Conservation (phyloP, 2,113 vertebrate species). For the Phocoena phocoena region DNA sequence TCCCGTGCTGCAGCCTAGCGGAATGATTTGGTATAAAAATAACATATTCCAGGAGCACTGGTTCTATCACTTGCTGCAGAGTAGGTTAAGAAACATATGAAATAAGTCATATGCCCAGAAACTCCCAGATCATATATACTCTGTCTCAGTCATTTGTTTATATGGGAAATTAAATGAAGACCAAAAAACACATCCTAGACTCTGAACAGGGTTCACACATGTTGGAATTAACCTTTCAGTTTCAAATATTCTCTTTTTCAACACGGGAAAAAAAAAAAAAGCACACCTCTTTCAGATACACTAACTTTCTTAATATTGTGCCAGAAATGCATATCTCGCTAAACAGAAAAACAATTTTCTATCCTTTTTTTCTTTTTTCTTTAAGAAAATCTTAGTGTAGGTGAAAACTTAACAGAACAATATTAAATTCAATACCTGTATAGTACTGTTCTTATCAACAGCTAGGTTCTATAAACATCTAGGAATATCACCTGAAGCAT, state of each 20-base stretch:
- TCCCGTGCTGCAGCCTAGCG: slow-evolving; percentile 82
- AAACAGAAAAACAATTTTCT: slow-evolving; percentile 43
- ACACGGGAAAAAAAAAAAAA: slow-evolving; percentile 27
- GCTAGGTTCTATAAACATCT: background rate
- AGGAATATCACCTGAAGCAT: background rate
- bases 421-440: background rate
- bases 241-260: slow-evolving; percentile 67
- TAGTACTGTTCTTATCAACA: background rate
- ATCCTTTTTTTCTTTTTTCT: background rate
- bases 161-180: background rate
- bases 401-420: background rate
- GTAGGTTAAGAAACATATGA: slow-evolving; percentile 58
- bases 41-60: slow-evolving; percentile 1
- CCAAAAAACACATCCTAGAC: slow-evolving; percentile 59
- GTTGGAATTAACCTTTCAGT: slow-evolving; percentile 74
- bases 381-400: slow-evolving; percentile 12
- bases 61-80: slow-evolving; percentile 51
- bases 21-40: slow-evolving; percentile 69
- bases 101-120: slow-evolving; percentile 58
- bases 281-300: background rate
- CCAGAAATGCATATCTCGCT: slow-evolving; percentile 47
- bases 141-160: slow-evolving; percentile 49
- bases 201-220: slow-evolving; percentile 45
- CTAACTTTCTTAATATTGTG: slow-evolving; percentile 57
- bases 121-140: background rate